Conservation (phyloP, 2,797 vertebrate genomes). For the Aulostomus chinensis region DNA sequence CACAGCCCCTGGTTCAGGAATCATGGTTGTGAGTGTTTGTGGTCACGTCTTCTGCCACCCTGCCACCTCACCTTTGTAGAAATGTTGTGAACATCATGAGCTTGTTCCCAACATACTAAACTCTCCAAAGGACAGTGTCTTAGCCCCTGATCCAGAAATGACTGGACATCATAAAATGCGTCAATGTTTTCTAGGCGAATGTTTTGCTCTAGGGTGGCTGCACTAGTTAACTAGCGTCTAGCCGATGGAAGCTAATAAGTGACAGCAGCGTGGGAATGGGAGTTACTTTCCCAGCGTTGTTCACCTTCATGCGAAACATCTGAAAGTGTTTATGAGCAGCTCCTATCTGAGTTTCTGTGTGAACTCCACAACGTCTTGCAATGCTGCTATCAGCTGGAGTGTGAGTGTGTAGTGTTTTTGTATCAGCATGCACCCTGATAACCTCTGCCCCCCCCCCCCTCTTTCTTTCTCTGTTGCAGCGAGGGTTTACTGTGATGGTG, state of each 20-base stretch:
- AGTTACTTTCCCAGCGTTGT: slow-evolving; percentile 46
- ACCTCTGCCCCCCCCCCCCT: slow-evolving; percentile 28
- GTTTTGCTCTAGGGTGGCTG: slow-evolving; percentile 15
- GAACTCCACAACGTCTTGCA: slow-evolving; percentile 8
- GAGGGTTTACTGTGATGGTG: slow-evolving; percentile 90
- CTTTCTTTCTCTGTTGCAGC: slow-evolving; percentile 77
- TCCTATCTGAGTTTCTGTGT: slow-evolving; percentile 35
- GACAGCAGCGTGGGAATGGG: slow-evolving; percentile 48
- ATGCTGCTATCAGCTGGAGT: slow-evolving; percentile 10
- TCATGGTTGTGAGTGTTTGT: too few species aligned
- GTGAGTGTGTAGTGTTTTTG: slow-evolving; percentile 14
- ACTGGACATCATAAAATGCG: slow-evolving; percentile 2
- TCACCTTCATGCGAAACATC: slow-evolving; percentile 11
- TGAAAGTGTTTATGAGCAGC: slow-evolving; percentile 13
- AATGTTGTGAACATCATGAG: too few species aligned
- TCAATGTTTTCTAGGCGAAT: slow-evolving; percentile 22
- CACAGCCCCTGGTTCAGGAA: too few species aligned
- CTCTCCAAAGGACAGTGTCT: too few species aligned
- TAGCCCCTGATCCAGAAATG: background rate
- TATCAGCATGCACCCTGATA: slow-evolving; percentile 37
- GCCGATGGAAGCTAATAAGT: slow-evolving; percentile 50
- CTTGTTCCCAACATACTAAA: too few species aligned
- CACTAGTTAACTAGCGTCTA: slow-evolving; percentile 37
- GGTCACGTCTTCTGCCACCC: too few species aligned
- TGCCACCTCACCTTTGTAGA: too few species aligned